A percentile compares a stretch with the other conserved stretches of the same genome.
Evolutionary conservation across 2,113 vertebrate species (phyloP).

Genomic region (Lasiurus cinereus): DNA sequence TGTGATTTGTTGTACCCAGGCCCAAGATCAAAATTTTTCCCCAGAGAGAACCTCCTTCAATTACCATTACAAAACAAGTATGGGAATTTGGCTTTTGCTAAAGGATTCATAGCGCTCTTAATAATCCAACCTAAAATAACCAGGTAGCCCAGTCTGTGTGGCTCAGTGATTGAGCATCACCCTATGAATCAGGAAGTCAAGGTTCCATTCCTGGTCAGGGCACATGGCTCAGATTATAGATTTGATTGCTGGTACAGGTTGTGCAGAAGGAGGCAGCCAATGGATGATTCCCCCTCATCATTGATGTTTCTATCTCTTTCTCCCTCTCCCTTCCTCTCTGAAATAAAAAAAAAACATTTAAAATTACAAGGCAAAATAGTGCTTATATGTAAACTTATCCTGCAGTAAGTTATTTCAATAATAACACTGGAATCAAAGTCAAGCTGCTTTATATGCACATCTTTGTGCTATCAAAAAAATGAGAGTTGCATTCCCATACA

Average conservation of each 20-base stretch:
- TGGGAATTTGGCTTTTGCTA: slow-evolving; percentile 43
- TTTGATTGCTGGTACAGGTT: too few relatives aligned
- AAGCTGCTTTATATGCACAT: not conserved
- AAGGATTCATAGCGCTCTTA: slow-evolving; percentile 37
- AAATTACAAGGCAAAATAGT: not conserved
- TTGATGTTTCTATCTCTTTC: too few relatives aligned
- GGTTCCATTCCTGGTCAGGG: too few relatives aligned
- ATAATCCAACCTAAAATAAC: slow-evolving; percentile 39
- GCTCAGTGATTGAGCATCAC: too few relatives aligned
- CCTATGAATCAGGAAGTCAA: too few relatives aligned
- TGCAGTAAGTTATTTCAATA: slow-evolving; percentile 32
- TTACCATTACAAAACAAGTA: slow-evolving; percentile 34
- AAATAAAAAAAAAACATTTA: too few relatives aligned
- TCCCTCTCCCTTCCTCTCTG: too few relatives aligned
- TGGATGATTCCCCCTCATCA: too few relatives aligned
- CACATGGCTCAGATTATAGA: too few relatives aligned
- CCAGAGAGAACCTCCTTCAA: not conserved
- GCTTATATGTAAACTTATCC: not conserved
- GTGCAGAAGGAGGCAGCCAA: too few relatives aligned
- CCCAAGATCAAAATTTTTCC: not conserved
- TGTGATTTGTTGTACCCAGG: not conserved
- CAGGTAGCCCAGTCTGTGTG: not conserved
- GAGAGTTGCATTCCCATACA: not conserved
- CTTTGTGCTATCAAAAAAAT: not conserved
- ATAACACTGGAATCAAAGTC: not conserved